Percentiles rank a stretch among this genome's conserved stretches.
Evolutionary conservation across 2,888 invertebrate genomes (phyloP).

Genomic region (Rhaphigaster nebulosa): DNA sequence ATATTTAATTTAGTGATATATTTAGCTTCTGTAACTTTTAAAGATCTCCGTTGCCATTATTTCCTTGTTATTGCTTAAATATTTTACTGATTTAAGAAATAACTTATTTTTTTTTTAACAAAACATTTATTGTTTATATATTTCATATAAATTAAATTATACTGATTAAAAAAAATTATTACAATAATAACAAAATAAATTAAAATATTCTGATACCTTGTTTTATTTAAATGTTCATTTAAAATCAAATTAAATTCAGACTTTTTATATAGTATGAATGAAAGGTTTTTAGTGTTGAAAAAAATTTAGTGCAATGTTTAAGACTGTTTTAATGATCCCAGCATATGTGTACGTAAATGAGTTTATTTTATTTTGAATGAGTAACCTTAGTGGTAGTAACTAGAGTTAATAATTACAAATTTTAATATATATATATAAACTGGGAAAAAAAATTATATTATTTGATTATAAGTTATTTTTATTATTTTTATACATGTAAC

Average conservation of each 20-base stretch:
- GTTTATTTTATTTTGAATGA: not conserved
- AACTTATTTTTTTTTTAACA: not conserved
- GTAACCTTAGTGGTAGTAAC: too few relatives aligned
- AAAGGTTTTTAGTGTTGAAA: not conserved
- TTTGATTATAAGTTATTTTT: not conserved
- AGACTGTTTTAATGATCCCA: not conserved
- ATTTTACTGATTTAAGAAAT: not conserved
- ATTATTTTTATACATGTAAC: not conserved
- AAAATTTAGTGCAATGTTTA: not conserved
- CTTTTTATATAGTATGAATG: not conserved
- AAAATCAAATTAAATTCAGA: not conserved
- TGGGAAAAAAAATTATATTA: not conserved
- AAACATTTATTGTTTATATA: not conserved
- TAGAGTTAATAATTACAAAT: not conserved
- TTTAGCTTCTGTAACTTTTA: not conserved
- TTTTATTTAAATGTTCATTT: not conserved
- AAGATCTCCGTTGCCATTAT: not conserved
- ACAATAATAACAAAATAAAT: not conserved
- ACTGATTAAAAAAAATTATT: not conserved
- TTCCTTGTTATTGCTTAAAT: not conserved
- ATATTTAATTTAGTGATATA: not conserved
- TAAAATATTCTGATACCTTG: not conserved
- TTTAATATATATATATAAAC: not conserved
- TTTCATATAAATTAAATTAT: not conserved
- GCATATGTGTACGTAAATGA: not conserved